phyloP scores from a whole-genome alignment of 2,113 vertebrate genomes.

The Microcebus griseorufus region DNA sequence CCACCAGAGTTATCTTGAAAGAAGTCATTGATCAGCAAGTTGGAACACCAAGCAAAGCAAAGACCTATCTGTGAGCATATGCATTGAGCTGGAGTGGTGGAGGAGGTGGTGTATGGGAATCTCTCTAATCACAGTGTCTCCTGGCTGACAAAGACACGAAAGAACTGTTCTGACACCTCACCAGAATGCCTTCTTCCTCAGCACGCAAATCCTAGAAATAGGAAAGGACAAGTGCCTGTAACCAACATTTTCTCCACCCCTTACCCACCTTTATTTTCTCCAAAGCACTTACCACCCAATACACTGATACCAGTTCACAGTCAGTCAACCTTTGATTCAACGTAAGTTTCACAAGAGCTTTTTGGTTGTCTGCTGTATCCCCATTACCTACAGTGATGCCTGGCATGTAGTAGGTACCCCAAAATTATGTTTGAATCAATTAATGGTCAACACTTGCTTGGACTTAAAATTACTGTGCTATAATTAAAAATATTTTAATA shows the following conservation, averaged over 20 bases:
- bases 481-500: constrained; percentile 26
- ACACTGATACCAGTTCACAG: not conserved
- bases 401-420: no score
- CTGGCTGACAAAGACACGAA: not conserved
- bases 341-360: not conserved
- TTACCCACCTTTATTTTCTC: not conserved
- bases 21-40: constrained; percentile 75
- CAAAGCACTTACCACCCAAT: not conserved
- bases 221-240: not conserved
- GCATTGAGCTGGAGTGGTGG: not conserved
- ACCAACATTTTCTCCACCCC: not conserved
- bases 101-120: not conserved
- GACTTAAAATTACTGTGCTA: not conserved
- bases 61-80: not conserved
- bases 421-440: not conserved
- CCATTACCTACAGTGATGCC: not conserved
- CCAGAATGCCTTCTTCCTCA: constrained; percentile 10
- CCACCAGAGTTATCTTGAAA: constrained; percentile 66
- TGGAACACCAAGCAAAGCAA: constrained; percentile 40
- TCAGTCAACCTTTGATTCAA: not conserved
- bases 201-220: not conserved
- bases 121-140: not conserved
- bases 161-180: not conserved
- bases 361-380: not conserved
- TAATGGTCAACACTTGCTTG: not conserved